A percentile compares a stretch with the other conserved stretches of the same genome.
Conservation (phyloP, 2,113 vertebrate species). For the Trogon surrucura region DNA sequence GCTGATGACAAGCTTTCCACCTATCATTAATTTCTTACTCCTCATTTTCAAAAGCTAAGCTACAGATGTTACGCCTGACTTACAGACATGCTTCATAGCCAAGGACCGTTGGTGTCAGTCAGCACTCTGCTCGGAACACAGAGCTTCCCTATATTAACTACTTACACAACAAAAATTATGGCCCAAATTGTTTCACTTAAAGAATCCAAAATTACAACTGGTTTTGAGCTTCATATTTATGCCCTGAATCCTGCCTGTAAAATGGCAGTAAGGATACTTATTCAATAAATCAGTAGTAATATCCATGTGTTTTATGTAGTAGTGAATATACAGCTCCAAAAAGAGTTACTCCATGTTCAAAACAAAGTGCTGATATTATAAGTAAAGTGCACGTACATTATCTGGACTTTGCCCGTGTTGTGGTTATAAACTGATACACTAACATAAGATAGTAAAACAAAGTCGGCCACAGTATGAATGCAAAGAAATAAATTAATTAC, state of each 20-base stretch:
- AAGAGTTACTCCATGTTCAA: not conserved
- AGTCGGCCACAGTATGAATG: not conserved
- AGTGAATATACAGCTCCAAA: not conserved
- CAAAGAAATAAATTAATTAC: not conserved
- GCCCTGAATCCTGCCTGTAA: not conserved
- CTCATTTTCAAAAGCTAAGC: not conserved
- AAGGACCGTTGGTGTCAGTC: not conserved
- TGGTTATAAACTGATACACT: not conserved
- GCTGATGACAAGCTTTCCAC: not conserved
- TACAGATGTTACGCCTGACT: not conserved
- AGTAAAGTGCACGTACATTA: not conserved
- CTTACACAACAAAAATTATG: not conserved
- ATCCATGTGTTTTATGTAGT: not conserved
- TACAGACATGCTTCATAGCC: not conserved
- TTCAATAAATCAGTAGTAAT: not conserved
- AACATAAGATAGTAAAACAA: not conserved
- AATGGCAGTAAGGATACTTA: not conserved
- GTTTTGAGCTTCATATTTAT: not conserved
- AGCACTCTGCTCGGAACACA: not conserved
- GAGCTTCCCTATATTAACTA: not conserved
- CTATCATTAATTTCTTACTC: not conserved
- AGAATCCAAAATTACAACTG: not conserved
- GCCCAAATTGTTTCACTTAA: not conserved
- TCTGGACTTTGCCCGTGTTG: not conserved
- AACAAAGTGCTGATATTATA: not conserved